Conservation (phyloP, 2,113 vertebrate genomes). For the Fulica atra region DNA sequence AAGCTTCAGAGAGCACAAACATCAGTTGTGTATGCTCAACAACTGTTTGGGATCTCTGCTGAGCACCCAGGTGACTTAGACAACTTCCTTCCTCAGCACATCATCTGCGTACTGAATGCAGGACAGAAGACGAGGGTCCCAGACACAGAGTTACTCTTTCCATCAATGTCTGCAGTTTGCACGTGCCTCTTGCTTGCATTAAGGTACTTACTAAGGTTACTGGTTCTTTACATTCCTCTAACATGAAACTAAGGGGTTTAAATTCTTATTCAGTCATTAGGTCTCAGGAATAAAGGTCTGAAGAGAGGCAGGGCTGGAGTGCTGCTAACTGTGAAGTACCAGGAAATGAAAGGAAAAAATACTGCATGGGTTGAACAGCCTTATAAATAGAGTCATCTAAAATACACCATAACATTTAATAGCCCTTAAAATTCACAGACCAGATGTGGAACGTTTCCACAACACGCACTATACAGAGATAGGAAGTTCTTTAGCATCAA, state of each 20-base stretch:
- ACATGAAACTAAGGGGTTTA: not conserved
- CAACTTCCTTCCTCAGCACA: not conserved
- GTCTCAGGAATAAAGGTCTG: not conserved
- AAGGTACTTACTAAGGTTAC: not conserved
- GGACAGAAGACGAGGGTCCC: not conserved
- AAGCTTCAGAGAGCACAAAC: not conserved
- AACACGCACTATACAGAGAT: rapidly evolving
- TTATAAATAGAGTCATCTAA: not conserved
- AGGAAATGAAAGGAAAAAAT: not conserved
- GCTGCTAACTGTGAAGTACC: not conserved
- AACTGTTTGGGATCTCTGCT: not conserved
- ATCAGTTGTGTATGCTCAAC: not conserved
- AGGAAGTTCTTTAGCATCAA: not conserved
- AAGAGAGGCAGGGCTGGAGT: not conserved
- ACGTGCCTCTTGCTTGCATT: not conserved
- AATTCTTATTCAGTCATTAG: not conserved
- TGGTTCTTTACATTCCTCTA: not conserved
- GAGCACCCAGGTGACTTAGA: not conserved
- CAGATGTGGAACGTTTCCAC: not conserved
- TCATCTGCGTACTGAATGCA: not conserved
- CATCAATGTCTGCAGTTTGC: not conserved
- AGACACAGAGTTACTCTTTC: not conserved
- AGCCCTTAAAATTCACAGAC: not conserved
- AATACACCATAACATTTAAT: not conserved
- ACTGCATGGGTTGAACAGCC: not conserved